Conservation (phyloP, 1,140 invertebrate genomes). For the Saccostrea glomerata region DNA sequence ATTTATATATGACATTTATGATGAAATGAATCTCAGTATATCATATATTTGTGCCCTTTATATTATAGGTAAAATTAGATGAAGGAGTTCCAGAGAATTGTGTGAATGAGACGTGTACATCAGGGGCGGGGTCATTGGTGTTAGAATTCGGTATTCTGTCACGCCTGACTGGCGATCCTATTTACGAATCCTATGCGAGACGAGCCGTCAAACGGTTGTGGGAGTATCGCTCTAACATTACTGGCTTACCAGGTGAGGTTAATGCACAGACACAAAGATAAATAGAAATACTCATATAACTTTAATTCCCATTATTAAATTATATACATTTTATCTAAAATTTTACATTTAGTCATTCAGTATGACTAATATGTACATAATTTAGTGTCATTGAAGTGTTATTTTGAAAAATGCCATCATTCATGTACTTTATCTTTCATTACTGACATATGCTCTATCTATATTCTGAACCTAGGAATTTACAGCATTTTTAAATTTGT, state of each 20-base stretch:
- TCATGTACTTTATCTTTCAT: neutral
- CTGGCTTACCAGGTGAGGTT: slow-evolving; percentile 83
- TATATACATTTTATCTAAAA: neutral
- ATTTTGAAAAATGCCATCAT: too few relatives aligned
- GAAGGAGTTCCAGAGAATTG: slow-evolving; percentile 82
- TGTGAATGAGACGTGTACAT: slow-evolving; percentile 84
- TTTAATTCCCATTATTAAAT: too few relatives aligned
- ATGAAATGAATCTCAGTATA: too few relatives aligned
- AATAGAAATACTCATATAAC: too few relatives aligned
- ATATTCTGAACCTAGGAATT: neutral
- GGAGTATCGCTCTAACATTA: slow-evolving; percentile 82
- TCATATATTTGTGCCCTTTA: neutral
- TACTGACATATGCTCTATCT: neutral
- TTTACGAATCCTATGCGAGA: slow-evolving; percentile 84
- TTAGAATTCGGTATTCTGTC: slow-evolving; percentile 86
- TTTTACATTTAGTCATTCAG: neutral
- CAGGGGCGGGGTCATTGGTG: slow-evolving; percentile 84
- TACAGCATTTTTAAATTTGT: too few relatives aligned
- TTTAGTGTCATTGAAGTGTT: too few relatives aligned
- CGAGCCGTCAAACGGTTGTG: slow-evolving; percentile 82
- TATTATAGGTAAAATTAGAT: slow-evolving; percentile 81
- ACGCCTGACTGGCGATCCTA: slow-evolving; percentile 82
- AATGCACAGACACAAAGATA: neutral
- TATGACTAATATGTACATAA: neutral
- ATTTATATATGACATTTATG: too few relatives aligned